Conservation (phyloP, 2,797 vertebrate species). For the Pampus argenteus region DNA sequence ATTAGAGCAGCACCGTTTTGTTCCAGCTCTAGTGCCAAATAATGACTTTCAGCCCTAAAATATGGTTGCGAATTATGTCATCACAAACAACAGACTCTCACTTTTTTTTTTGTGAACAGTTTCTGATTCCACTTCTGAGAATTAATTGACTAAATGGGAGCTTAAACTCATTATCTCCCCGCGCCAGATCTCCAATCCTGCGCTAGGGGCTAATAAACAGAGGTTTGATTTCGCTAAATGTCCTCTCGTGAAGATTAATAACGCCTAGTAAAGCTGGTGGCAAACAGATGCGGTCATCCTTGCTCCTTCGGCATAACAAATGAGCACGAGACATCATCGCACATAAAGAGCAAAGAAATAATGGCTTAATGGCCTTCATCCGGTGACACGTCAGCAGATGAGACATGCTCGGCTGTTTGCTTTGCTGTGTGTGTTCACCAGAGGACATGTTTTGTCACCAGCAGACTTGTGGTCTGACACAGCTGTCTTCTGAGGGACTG, state of each 20-base stretch:
- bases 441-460: conserved; percentile 66
- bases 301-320: conserved; percentile 45
- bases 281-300: conserved; percentile 69
- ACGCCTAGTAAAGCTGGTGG: conserved; percentile 51
- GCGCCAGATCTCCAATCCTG: conserved; percentile 62
- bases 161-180: conserved; percentile 76
- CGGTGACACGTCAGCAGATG: conserved; percentile 47
- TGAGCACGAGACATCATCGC: conserved; percentile 45
- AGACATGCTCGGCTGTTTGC: conserved; percentile 58
- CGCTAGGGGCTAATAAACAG: conserved; percentile 73
- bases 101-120: conserved; percentile 44
- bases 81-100: conserved; percentile 56
- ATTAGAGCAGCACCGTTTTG: conserved; percentile 22
- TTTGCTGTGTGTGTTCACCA: conserved; percentile 49
- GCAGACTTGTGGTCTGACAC: conserved; percentile 62
- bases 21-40: conserved; percentile 39
- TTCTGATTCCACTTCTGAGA: conserved; percentile 64
- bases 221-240: conserved; percentile 75
- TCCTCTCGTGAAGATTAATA: conserved; percentile 70
- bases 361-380: conserved; percentile 57
- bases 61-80: conserved; percentile 49
- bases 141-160: conserved; percentile 76
- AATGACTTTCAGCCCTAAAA: conserved; percentile 52
- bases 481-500: conserved; percentile 38
- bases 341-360: conserved; percentile 42